Conservation (phyloP, 23 tunicate genomes). For the Halocynthia roretzi region DNA sequence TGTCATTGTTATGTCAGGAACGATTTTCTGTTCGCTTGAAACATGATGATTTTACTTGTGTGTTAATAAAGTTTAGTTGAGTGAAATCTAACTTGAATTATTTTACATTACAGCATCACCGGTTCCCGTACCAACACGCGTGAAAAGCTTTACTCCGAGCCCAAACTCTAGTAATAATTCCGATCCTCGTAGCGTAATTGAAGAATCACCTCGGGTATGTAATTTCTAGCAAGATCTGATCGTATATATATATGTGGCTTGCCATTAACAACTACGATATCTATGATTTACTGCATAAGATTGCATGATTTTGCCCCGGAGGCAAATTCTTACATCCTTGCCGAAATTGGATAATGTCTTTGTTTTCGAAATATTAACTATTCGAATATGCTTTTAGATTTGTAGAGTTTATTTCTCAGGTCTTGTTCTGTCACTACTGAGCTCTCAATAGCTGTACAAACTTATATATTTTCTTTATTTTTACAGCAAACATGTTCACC, state of each 20-base stretch:
- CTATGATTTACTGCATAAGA: neutral
- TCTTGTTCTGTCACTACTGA: neutral
- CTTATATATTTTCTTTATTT: no score
- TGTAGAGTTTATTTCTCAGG: neutral
- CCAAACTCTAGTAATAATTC: constrained; percentile 73
- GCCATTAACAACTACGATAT: neutral
- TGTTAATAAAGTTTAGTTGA: neutral
- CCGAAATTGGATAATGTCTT: neutral
- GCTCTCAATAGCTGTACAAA: no score
- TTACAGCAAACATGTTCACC: constrained; percentile 1
- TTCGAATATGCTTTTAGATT: no score
- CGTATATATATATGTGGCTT: neutral
- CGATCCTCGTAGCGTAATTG: constrained; percentile 60
- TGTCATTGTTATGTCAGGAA: no score
- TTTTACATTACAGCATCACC: constrained; percentile 53
- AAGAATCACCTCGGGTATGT: constrained; percentile 50
- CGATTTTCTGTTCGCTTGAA: neutral
- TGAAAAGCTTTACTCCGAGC: constrained; percentile 14
- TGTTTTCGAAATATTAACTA: neutral
- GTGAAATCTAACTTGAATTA: neutral
- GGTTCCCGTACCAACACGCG: constrained; percentile 59
- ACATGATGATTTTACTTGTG: neutral
- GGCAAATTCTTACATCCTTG: no score
- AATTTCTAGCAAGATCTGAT: neutral
- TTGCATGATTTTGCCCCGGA: no score